Percentiles rank a stretch among this genome's conserved stretches.
Evolutionary conservation across 2,113 vertebrate genomes (phyloP).

Genomic region (Callaeas wilsoni): DNA sequence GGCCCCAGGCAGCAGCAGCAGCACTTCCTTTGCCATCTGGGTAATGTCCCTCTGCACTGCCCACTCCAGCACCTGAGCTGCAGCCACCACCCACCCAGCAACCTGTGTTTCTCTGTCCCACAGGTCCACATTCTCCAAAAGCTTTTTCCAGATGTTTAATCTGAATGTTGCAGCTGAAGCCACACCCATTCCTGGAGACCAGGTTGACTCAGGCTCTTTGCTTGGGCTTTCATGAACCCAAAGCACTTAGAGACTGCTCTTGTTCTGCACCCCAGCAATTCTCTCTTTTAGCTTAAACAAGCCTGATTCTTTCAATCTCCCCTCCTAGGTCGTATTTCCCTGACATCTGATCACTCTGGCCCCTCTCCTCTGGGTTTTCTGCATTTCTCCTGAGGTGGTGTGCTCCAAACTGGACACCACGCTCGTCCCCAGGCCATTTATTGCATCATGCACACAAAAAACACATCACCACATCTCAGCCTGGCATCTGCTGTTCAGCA

Average conservation of each 20-base stretch:
- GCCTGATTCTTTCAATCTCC: neutral
- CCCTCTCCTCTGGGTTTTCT: neutral
- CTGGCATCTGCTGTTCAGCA: neutral
- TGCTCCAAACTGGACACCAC: neutral
- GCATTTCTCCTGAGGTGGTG: neutral
- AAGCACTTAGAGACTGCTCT: neutral
- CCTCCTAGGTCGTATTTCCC: neutral
- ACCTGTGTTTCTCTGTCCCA: neutral
- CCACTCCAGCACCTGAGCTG: neutral
- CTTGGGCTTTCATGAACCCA: neutral
- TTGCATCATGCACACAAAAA: neutral
- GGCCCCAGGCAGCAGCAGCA: neutral
- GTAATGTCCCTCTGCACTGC: neutral
- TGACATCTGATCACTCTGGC: neutral
- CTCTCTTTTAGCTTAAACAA: neutral
- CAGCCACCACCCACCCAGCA: neutral
- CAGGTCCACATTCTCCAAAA: neutral
- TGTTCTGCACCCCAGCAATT: neutral
- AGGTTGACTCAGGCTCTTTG: neutral
- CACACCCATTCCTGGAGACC: neutral
- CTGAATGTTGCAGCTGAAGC: neutral
- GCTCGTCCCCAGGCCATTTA: neutral
- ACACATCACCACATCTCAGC: neutral
- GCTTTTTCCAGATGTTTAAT: neutral
- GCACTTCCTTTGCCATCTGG: neutral